These are phyloP conservation scores for Rhyacophila evoluta DNA, from an alignment of 2,888 invertebrate species.

Conservation along the genomic window DNA sequence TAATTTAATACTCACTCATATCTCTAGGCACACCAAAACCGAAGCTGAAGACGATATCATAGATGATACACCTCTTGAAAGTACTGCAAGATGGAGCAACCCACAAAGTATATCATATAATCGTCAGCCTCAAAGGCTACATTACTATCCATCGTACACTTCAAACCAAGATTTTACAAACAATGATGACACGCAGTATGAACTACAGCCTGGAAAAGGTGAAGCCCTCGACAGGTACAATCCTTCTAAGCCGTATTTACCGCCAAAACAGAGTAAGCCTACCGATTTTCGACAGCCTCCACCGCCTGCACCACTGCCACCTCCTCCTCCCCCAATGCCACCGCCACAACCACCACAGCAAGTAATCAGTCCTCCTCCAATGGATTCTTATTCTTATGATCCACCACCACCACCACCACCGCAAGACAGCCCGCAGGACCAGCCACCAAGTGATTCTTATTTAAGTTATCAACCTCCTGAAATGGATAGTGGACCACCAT, in stretches of 20 bases:
- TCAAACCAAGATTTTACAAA: conserved; percentile 57
- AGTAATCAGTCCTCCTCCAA: conserved; percentile 62
- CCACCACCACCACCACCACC: conserved; percentile 57
- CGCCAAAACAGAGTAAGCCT: conserved; percentile 59
- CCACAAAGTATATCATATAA: neutral
- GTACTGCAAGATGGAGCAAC: neutral
- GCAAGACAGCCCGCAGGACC: conserved; percentile 59
- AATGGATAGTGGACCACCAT: conserved; percentile 27
- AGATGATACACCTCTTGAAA: conserved; percentile 37
- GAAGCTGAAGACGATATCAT: neutral
- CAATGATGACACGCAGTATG: conserved; percentile 63
- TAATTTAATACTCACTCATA: too few relatives aligned
- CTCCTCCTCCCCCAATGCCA: conserved; percentile 61
- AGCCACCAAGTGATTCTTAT: conserved; percentile 36
- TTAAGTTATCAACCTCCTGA: neutral
- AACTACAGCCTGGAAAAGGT: conserved; percentile 65
- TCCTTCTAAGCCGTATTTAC: conserved; percentile 68
- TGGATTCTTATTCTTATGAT: conserved; percentile 57
- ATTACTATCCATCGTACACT: conserved; percentile 38
- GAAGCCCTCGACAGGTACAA: conserved; percentile 68
- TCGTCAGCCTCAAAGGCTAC: neutral
- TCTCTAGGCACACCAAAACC: neutral
- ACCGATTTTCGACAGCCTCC: conserved; percentile 59
- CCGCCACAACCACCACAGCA: conserved; percentile 58
- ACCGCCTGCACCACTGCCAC: conserved; percentile 63